Evolutionary conservation across 2,888 invertebrate genomes (phyloP).

Genomic region (Drosophila putrida): DNA sequence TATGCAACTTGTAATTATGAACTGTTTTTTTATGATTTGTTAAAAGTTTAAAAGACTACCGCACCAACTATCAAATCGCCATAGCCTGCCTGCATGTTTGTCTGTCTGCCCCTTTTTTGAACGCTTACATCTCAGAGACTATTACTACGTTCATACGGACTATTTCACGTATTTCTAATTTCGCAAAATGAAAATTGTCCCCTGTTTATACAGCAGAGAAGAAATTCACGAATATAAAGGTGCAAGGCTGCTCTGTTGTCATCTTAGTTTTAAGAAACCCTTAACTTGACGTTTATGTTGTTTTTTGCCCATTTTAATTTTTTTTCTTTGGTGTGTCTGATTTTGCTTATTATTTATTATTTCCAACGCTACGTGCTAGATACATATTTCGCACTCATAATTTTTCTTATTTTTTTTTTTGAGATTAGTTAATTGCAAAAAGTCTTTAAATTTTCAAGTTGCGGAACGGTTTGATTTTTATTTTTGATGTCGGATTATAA

Average conservation of each 20-base stretch:
- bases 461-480: constrained; percentile 10
- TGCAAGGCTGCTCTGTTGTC: too few relatives aligned
- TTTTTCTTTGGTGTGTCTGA: constrained; percentile 37
- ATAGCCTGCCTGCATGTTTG: too few relatives aligned
- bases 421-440: constrained; percentile 55
- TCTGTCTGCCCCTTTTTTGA: too few relatives aligned
- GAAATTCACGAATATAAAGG: too few relatives aligned
- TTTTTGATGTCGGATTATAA: constrained; percentile 22
- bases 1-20: background rate
- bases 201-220: too few relatives aligned
- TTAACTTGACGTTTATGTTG: constrained; percentile 8
- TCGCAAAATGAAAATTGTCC: too few relatives aligned
- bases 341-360: constrained; percentile 50
- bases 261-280: background rate
- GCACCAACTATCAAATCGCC: too few relatives aligned
- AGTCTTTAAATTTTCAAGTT: constrained; percentile 31
- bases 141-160: too few relatives aligned
- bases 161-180: too few relatives aligned
- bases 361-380: constrained; percentile 59
- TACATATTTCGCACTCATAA: constrained; percentile 52
- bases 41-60: too few relatives aligned
- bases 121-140: too few relatives aligned
- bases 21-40: too few relatives aligned
- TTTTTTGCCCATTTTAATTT: constrained; percentile 2
- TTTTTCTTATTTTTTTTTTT: constrained; percentile 29